phyloP scores from a whole-genome alignment of 2,888 invertebrate genomes.

The Stenoptilia bipunctidactyla region DNA sequence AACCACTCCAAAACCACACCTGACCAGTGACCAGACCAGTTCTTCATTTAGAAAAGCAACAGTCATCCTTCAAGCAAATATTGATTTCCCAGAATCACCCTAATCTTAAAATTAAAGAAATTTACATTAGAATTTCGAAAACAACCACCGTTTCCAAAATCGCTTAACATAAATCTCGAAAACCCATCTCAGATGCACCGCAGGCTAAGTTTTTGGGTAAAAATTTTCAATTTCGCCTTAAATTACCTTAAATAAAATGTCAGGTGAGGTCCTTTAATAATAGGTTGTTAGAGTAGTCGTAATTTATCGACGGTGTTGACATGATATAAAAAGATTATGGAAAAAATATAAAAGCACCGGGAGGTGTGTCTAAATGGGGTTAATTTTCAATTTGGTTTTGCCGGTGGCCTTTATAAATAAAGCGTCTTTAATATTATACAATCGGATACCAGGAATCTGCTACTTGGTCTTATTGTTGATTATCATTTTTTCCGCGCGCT shows the following conservation, averaged over 20 bases:
- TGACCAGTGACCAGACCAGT: conserved; percentile 55
- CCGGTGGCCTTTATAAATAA: conserved; percentile 60
- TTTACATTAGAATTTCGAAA: conserved; percentile 37
- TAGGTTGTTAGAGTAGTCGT: conserved; percentile 57
- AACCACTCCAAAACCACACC: conserved; percentile 42
- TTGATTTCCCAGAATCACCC: conserved; percentile 2
- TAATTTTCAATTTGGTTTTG: conserved; percentile 64
- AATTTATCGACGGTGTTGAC: conserved; percentile 65
- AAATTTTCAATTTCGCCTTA: conserved; percentile 56
- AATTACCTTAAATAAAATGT: conserved; percentile 58
- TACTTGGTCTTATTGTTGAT: conserved; percentile 35
- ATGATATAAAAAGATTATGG: conserved; percentile 40
- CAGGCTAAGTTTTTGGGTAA: conserved; percentile 41
- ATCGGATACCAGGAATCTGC: conserved; percentile 40
- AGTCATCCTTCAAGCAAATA: neutral
- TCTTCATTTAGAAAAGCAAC: conserved; percentile 40
- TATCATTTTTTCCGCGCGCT: conserved; percentile 40
- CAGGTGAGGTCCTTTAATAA: conserved; percentile 61
- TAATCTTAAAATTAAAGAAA: conserved; percentile 18
- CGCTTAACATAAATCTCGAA: conserved; percentile 50
- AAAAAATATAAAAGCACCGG: conserved; percentile 44
- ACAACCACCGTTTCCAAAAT: conserved; percentile 19
- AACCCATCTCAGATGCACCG: conserved; percentile 48
- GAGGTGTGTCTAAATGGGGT: conserved; percentile 59
- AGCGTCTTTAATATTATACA: conserved; percentile 41